phyloP scores from a whole-genome alignment of 2,797 vertebrate genomes.

The Vespertilio murinus region DNA sequence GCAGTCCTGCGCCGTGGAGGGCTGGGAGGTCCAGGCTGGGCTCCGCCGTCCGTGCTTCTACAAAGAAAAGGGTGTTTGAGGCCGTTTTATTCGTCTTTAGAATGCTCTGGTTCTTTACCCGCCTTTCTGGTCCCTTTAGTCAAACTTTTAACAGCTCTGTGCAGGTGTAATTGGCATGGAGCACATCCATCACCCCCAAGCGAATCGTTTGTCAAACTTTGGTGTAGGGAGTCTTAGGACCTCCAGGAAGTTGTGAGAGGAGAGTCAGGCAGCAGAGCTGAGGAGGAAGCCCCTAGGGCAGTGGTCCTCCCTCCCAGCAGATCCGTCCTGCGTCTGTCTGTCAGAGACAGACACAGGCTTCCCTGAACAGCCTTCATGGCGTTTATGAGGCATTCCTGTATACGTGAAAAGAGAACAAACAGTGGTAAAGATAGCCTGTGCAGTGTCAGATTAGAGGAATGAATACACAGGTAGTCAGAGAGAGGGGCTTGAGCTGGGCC shows the following conservation, averaged over 20 bases:
- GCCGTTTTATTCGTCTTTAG: background rate
- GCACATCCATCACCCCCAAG: background rate
- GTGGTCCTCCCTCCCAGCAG: background rate
- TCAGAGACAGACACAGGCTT: background rate
- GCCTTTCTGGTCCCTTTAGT: background rate
- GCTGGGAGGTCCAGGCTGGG: background rate
- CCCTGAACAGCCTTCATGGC: background rate
- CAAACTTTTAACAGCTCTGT: background rate
- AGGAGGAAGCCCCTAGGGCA: background rate
- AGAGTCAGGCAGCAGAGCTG: background rate
- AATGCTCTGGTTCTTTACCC: background rate
- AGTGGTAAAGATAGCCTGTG: constrained; percentile 5
- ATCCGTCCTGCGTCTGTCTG: background rate
- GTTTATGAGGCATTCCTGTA: background rate
- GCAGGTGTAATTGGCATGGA: background rate
- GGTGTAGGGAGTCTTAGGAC: background rate
- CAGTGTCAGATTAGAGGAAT: background rate
- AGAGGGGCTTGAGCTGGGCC: background rate
- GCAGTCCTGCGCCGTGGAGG: background rate
- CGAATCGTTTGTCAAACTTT: background rate
- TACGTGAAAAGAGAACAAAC: background rate
- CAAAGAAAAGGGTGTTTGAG: background rate
- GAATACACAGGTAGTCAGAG: background rate
- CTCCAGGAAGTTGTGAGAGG: background rate
- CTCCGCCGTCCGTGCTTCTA: background rate